A percentile compares a stretch with the other conserved stretches of the same genome.
Evolutionary conservation across 2,797 vertebrate species (phyloP).

Genomic region (Oreochromis mossambicus): DNA sequence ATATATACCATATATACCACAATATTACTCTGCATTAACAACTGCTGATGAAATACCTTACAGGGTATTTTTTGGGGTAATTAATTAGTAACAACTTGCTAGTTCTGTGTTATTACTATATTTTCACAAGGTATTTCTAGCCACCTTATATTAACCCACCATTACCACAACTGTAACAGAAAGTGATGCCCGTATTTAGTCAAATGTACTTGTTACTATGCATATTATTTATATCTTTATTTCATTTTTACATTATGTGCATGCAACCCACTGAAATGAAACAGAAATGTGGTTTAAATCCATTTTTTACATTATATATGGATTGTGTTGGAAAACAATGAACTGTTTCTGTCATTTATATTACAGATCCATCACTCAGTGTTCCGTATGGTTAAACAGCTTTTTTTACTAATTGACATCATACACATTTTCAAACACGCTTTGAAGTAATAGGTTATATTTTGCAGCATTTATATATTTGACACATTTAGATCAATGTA

Average conservation of each 20-base stretch:
- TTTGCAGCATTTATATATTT: background rate
- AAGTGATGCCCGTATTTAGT: background rate
- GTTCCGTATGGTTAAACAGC: background rate
- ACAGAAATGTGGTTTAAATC: background rate
- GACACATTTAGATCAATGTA: background rate
- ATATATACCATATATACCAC: background rate
- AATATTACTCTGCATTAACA: background rate
- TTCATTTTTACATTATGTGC: background rate
- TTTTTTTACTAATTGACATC: background rate
- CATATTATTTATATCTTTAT: background rate
- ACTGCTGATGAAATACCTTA: background rate
- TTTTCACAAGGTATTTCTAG: background rate
- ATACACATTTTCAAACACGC: background rate
- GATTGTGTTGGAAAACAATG: background rate
- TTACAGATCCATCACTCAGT: background rate
- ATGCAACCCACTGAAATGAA: background rate
- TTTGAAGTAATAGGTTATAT: background rate
- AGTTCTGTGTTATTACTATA: background rate
- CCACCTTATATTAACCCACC: background rate
- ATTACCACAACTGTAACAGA: background rate
- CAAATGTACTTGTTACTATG: background rate
- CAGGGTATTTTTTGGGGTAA: fast-evolving
- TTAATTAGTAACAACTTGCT: background rate
- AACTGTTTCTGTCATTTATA: background rate
- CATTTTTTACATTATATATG: background rate